Evolutionary conservation across 2,113 vertebrate species (phyloP), one percentile per base, ranked within the genome.

Genomic region (Scytalopus superciliaris): DNA sequence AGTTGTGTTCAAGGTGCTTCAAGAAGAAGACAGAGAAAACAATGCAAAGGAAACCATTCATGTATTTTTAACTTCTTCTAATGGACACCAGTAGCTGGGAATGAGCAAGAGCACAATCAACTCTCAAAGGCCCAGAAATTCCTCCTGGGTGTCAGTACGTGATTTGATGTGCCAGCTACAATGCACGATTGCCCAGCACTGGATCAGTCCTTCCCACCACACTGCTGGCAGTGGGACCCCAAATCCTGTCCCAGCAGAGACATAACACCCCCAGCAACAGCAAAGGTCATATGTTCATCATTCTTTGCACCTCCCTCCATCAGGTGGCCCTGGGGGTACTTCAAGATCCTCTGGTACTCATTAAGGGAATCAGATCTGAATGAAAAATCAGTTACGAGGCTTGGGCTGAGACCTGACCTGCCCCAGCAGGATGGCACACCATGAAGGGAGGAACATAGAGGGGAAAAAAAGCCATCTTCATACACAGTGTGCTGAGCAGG

Each of bases 181-280:
- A 28, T 0, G 2, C 55, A 19, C 0, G 10, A 12, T 16, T 33
- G n/a, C 50, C 53, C 72, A 27, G 37, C 15, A 13, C 0, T 15
- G n/a, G 30, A n/a, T 49, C 52, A 4, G 0, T 33, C 60, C 69
- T 74, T 62, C 68, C 76, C 68, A 13, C 37, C 73, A 2, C 0
- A 14, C 39, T 70, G 63, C 50, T 16, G 42, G 35, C 62, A 76
- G 21, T 0, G 0, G 60, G 31, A 35, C n/a, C 42, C 45, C 63
- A 57, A 0, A 64, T 23, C 76, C 84, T 33, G 10, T 50, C 49
- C 56, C 12, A 13, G 45, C 2, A 2, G 18, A 31, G 17, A 57
- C 9, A 2, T 2, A 55, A 67, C 1, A 3, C 35, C 77, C 60
- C 3, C 0, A 59, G 70, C 27, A 52, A 60, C 84, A 66, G 44